These are phyloP conservation scores for Hylaeus volcanicus DNA, from an alignment of 1,140 invertebrate species.

Conservation along the genomic window DNA sequence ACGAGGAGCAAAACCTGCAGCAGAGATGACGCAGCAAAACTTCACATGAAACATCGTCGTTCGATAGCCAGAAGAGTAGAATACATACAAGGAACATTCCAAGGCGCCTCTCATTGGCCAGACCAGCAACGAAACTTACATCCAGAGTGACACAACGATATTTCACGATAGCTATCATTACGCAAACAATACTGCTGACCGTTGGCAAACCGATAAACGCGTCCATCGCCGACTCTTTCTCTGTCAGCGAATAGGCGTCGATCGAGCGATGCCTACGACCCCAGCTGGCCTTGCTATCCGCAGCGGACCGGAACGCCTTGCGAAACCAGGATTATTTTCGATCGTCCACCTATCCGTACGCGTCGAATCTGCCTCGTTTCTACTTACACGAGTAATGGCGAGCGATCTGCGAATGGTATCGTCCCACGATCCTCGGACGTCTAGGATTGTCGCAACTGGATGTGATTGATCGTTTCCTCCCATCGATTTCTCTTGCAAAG, in stretches of 20 bases:
- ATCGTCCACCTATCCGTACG: slow-evolving; percentile 36
- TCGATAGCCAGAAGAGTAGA: too few species aligned
- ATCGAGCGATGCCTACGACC: slow-evolving; percentile 67
- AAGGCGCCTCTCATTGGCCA: too few species aligned
- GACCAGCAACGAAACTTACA: too few species aligned
- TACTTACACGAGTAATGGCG: background rate
- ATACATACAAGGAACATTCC: too few species aligned
- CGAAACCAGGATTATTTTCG: slow-evolving; percentile 67
- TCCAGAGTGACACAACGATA: too few species aligned
- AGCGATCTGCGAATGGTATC: background rate
- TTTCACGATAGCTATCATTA: too few species aligned
- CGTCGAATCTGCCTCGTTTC: slow-evolving; percentile 36
- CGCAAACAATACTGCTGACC: too few species aligned
- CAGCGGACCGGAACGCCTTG: slow-evolving; percentile 69
- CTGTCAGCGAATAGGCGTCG: slow-evolving; percentile 40
- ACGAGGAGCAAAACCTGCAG: too few species aligned
- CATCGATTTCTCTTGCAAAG: background rate
- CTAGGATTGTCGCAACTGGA: background rate
- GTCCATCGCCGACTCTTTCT: slow-evolving; percentile 1
- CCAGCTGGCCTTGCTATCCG: slow-evolving; percentile 68
- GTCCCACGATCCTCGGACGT: slow-evolving; percentile 12
- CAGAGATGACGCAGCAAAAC: too few species aligned
- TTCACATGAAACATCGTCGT: too few species aligned
- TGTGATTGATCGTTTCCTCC: slow-evolving; percentile 27
- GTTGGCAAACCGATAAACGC: background rate